Conservation (phyloP, 2,888 invertebrate genomes). For the Lasioglossum villosulum region DNA sequence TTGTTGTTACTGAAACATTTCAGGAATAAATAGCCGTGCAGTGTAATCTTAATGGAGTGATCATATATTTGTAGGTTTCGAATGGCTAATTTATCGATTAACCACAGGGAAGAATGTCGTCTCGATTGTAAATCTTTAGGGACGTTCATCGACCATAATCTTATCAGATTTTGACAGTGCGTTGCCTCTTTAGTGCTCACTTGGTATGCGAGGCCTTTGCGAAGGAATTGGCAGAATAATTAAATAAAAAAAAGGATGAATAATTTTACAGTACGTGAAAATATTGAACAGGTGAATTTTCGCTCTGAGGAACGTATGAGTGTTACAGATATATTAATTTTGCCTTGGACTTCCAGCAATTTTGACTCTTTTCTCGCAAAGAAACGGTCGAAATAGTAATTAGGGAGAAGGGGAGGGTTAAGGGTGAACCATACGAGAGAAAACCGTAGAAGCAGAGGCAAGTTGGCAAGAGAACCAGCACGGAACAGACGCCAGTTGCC, state of each 20-base stretch:
- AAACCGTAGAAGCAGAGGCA: slow-evolving; percentile 12
- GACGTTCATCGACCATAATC: background rate
- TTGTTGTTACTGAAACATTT: background rate
- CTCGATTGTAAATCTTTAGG: background rate
- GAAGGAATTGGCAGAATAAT: no score
- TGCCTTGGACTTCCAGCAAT: no score
- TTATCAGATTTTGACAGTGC: background rate
- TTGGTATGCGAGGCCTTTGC: no score
- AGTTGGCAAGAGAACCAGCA: slow-evolving; percentile 3
- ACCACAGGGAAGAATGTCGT: background rate
- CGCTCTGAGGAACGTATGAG: no score
- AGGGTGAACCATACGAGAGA: slow-evolving; percentile 13
- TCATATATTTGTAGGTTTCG: background rate
- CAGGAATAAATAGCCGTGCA: background rate
- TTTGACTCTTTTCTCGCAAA: background rate
- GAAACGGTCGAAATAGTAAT: background rate
- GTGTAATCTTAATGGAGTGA: background rate
- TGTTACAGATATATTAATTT: no score
- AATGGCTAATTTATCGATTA: background rate
- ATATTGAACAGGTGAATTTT: no score
- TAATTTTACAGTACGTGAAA: no score
- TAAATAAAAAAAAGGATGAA: no score
- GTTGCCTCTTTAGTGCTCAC: background rate
- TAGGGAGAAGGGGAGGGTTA: background rate
- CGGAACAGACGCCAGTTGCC: slow-evolving; percentile 44